Evolutionary conservation across 2,797 vertebrate genomes (phyloP).

Genomic region (Podarcis siculus): DNA sequence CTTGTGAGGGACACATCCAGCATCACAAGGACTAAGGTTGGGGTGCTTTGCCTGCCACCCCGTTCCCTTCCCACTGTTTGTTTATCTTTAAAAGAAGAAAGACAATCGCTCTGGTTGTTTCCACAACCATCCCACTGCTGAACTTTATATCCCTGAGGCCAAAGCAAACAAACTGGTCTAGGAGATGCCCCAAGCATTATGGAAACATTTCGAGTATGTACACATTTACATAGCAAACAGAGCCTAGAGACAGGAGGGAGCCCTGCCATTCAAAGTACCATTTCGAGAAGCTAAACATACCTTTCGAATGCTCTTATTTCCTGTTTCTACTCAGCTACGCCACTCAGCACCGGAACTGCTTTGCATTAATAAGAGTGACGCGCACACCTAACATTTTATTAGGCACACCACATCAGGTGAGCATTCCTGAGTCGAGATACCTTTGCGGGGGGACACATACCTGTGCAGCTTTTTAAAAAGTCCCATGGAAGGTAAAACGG

Average conservation of each 20-base stretch:
- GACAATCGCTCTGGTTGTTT: neutral
- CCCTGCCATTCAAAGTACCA: neutral
- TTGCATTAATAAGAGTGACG: neutral
- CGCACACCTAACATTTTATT: neutral
- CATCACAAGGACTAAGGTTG: too few species aligned
- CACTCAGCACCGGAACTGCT: slow-evolving; percentile 48
- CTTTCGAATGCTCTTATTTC: slow-evolving; percentile 48
- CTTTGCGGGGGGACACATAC: neutral
- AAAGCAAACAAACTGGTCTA: slow-evolving; percentile 12
- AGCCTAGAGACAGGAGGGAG: neutral
- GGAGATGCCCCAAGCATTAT: slow-evolving; percentile 28
- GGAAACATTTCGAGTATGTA: slow-evolving; percentile 9
- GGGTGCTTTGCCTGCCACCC: neutral
- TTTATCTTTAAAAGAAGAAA: neutral
- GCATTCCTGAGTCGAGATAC: neutral
- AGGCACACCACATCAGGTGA: neutral
- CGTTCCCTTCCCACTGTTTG: neutral
- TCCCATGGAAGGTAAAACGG: neutral
- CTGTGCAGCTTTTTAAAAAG: accelerated
- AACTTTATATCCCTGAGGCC: neutral
- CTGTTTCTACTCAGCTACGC: slow-evolving; percentile 47
- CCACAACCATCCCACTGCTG: neutral
- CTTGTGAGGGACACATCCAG: neutral
- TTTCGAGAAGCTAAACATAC: slow-evolving; percentile 3
- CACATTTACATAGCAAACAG: slow-evolving; percentile 38